Evolutionary conservation across 2,113 vertebrate species (phyloP), one percentile per base, ranked within the genome.

Genomic region (Misgurnus anguillicaudatus): DNA sequence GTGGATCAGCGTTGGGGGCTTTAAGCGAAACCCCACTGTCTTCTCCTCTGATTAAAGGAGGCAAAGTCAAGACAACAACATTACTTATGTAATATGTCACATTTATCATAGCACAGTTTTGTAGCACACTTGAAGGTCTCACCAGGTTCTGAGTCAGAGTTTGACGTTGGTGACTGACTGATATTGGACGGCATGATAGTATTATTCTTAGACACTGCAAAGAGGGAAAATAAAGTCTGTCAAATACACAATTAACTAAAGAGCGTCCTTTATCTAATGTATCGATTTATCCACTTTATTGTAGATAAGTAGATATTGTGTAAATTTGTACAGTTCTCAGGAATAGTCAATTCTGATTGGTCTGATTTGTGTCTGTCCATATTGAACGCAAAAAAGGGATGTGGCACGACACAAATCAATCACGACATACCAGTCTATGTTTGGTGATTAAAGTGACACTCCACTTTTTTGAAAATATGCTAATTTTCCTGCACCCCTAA

Each of bases 1-100:
- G 19, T 96, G 95, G 83, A 96, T 96, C 57, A 96, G 88, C 0
- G 91, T 96, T 0, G 95, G 94, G 0, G 95, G 95, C 83, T 95
- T 95, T 85, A 96, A 86, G 57, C 94, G 90, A 90, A 96, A 96
- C 24, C 94, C 94, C 19, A 92, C 91, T 79, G 92, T 93, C 87
- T 95, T 96, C 24, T 96, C 95, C 86, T 96, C 95, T 96, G 65
- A 5, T 86, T 83, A 82, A 10, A 87, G 79, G 1, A 82, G 24
- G 11, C 9, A 57, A 41, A 21, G 4, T 1, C 7, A n/a, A n/a
- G n/a, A 57, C 53, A n/a, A 57, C 17, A 19, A 17, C 17, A 55
- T 16, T 55, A 13, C 2, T 8, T 13, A 6, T 13, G 3, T 19
- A 55, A 19, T 45, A 45, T 31, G 24, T 51, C 0, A 51, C 48